Percentiles rank a stretch among this genome's conserved stretches.
phyloP scores from a whole-genome alignment of 2,113 vertebrate species.

The Tyto alba region DNA sequence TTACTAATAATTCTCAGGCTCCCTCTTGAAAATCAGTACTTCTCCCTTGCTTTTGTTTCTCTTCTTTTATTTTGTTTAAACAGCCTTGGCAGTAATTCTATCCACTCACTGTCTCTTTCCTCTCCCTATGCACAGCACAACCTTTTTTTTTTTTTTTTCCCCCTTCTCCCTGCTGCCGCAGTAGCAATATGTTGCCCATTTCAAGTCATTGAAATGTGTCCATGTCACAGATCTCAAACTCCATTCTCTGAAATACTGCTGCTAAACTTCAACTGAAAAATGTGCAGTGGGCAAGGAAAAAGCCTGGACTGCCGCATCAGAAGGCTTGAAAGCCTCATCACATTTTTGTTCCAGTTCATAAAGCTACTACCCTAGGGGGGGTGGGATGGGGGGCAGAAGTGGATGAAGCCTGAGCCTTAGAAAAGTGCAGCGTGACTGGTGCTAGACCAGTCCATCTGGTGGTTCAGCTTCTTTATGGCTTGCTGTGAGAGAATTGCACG shows the following conservation, averaged over 20 bases:
- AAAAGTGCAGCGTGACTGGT: background rate
- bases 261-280: background rate
- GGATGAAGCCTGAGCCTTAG: background rate
- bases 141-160: background rate
- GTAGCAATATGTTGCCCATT: background rate
- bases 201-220: background rate
- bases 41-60: background rate
- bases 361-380: background rate
- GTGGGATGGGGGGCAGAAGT: background rate
- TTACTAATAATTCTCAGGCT: background rate
- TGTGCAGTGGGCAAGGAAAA: background rate
- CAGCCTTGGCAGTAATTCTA: background rate
- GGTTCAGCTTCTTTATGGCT: background rate
- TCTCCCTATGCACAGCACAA: background rate
- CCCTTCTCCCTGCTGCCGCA: background rate
- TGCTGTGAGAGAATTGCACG: background rate
- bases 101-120: background rate
- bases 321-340: background rate
- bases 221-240: background rate
- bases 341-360: background rate
- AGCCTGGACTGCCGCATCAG: background rate
- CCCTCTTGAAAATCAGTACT: background rate
- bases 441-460: slow-evolving; percentile 13
- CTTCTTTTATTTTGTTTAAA: background rate
- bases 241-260: background rate